These are phyloP conservation scores for Orthochromis malagaraziensis DNA, from an alignment of 2,113 vertebrate genomes.

Conservation along the genomic window DNA sequence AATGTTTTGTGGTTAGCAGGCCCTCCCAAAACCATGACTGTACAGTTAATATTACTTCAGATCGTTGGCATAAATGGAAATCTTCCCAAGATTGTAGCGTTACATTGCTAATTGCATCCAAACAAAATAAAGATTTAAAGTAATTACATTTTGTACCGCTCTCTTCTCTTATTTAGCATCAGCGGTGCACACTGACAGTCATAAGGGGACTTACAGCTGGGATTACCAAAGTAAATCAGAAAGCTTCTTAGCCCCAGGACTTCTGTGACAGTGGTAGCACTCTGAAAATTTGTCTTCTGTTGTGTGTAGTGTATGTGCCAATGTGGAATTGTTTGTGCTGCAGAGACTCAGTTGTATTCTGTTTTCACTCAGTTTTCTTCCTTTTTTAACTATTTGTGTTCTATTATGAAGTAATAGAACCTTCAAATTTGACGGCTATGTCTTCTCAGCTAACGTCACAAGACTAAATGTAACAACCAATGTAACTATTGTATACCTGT, in stretches of 20 bases:
- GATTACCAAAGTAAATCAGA: conserved; percentile 63
- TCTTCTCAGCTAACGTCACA: background rate
- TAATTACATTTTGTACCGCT: conserved; percentile 49
- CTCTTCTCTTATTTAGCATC: conserved; percentile 26
- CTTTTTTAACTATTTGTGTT: background rate
- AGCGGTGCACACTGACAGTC: conserved; percentile 12
- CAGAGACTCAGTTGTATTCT: background rate
- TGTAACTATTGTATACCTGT: background rate
- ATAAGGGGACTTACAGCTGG: conserved; percentile 48
- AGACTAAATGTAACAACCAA: background rate
- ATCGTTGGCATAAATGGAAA: background rate
- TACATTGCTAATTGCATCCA: conserved; percentile 49
- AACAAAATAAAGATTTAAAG: conserved; percentile 54
- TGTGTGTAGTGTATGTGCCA: background rate
- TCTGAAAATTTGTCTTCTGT: background rate
- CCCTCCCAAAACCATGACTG: background rate
- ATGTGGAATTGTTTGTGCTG: background rate
- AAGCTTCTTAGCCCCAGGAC: conserved; percentile 58
- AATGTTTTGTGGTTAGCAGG: background rate
- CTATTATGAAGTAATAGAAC: background rate
- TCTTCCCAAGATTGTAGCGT: conserved; percentile 1
- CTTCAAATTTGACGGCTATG: rapidly evolving
- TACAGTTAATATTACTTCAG: conserved; percentile 21
- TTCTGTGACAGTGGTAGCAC: conserved; percentile 7
- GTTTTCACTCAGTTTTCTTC: background rate